A percentile compares a stretch with the other conserved stretches of the same genome.
Conservation (phyloP, 2,113 vertebrate genomes). For the Parotia lawesii region DNA sequence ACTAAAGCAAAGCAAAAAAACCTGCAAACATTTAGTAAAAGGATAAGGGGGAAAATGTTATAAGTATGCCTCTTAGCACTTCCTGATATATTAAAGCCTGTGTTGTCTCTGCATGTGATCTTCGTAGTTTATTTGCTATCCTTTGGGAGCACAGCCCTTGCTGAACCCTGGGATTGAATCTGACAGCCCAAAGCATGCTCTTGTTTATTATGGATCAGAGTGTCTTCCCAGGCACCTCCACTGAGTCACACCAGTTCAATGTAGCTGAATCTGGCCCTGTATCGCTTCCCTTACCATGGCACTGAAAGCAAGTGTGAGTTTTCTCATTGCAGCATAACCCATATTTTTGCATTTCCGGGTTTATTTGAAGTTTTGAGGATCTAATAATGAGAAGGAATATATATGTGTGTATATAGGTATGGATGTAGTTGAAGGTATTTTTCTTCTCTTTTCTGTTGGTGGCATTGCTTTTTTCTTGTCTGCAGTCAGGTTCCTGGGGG, state of each 20-base stretch:
- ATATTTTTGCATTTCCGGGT: not conserved
- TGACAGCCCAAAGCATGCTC: not conserved
- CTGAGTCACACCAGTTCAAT: not conserved
- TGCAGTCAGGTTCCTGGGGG: not conserved
- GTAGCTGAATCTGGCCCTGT: not conserved
- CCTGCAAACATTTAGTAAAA: not conserved
- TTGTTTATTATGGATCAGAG: not conserved
- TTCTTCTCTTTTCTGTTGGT: not conserved
- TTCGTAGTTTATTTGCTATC: constrained; percentile 13
- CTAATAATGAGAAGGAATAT: not conserved
- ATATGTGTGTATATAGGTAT: rapidly evolving
- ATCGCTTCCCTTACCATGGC: not conserved
- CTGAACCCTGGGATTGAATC: constrained; percentile 10
- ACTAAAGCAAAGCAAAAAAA: not conserved
- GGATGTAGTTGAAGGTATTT: not conserved
- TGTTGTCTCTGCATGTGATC: constrained; percentile 11
- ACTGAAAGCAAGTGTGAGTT: not conserved
- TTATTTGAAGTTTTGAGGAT: not conserved
- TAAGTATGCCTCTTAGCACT: constrained; percentile 9
- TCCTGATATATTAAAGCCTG: not conserved
- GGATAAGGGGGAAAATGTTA: not conserved
- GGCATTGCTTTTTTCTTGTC: not conserved
- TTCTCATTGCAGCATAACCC: not conserved
- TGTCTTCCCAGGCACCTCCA: not conserved
- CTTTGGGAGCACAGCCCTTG: not conserved